Conservation (phyloP, 2,797 vertebrate species). For the Trachops cirrhosus region DNA sequence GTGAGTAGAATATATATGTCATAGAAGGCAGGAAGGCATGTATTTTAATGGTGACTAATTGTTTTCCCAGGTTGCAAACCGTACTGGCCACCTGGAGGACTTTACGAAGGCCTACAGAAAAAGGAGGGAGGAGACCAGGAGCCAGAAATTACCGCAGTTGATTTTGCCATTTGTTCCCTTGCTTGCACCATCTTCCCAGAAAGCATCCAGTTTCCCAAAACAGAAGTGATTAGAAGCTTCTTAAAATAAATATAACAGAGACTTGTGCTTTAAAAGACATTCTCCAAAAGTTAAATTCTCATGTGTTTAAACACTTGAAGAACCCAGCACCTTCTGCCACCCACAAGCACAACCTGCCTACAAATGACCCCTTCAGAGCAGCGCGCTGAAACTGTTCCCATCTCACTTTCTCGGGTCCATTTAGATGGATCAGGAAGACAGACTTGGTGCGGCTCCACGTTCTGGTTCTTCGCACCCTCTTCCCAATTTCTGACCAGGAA, state of each 20-base stretch:
- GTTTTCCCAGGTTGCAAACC: not conserved
- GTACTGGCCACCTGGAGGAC: not conserved
- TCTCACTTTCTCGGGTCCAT: not conserved
- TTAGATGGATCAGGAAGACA: not conserved
- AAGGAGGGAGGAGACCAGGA: not conserved
- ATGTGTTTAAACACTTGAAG: not conserved
- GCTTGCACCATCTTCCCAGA: not conserved
- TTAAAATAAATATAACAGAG: not conserved
- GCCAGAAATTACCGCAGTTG: not conserved
- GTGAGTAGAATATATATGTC: not conserved
- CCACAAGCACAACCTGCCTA: not conserved
- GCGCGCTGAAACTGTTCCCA: not conserved
- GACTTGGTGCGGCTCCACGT: not conserved
- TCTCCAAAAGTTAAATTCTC: not conserved
- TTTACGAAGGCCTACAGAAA: not conserved
- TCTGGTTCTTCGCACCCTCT: not conserved
- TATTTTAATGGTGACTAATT: not conserved
- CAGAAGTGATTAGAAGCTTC: not conserved
- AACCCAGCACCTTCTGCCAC: not conserved
- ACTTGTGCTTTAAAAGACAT: not conserved
- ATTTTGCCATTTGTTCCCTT: not conserved
- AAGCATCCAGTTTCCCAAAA: not conserved
- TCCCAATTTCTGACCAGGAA: not conserved
- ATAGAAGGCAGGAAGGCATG: not conserved
- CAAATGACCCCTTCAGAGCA: not conserved